Evolutionary conservation across 2,797 vertebrate species (phyloP).

Genomic region (Garrulus glandarius): DNA sequence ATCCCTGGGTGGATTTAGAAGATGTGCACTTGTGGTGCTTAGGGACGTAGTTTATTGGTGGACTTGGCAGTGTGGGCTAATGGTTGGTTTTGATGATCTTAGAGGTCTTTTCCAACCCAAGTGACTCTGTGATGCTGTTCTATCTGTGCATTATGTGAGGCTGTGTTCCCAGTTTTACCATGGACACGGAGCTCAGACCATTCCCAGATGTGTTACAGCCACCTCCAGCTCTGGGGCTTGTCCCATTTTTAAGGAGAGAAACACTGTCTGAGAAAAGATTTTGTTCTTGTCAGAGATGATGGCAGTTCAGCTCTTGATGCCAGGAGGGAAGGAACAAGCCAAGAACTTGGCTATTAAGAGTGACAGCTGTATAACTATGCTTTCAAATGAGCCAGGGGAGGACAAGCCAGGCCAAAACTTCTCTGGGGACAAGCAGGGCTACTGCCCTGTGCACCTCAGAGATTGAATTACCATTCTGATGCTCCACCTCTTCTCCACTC

Average conservation of each 20-base stretch:
- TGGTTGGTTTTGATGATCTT: not conserved
- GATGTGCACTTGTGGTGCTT: not conserved
- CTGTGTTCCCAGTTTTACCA: not conserved
- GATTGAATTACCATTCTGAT: not conserved
- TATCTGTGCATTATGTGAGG: not conserved
- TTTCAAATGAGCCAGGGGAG: not conserved
- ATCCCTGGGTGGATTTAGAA: not conserved
- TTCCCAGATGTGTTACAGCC: not conserved
- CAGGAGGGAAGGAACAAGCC: not conserved
- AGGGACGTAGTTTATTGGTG: not conserved
- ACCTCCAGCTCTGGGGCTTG: not conserved
- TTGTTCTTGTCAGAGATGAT: not conserved
- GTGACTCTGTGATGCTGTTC: not conserved
- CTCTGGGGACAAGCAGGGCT: not conserved
- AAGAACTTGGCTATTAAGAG: not conserved
- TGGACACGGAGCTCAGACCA: not conserved
- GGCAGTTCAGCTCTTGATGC: not conserved
- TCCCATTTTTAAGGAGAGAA: not conserved
- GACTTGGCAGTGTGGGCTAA: not conserved
- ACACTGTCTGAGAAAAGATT: not conserved
- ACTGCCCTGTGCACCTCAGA: not conserved
- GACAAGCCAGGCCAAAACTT: not conserved
- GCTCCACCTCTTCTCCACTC: not conserved
- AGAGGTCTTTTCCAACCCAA: not conserved
- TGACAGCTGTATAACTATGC: not conserved